phyloP scores from a whole-genome alignment of 64 coral and sea anemone species.

The Trachythela sp. region DNA sequence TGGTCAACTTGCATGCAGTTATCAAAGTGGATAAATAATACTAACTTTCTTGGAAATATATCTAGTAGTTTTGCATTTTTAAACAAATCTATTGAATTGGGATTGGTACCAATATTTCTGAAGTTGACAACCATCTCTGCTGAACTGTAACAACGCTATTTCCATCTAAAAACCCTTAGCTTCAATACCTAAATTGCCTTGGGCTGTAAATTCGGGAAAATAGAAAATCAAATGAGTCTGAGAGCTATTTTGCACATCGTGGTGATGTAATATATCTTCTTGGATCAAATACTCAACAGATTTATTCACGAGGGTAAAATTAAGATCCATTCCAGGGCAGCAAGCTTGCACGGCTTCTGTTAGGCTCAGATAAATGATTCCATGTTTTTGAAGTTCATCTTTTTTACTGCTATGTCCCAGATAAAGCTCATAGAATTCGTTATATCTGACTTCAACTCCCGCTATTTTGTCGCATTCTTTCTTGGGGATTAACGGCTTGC shows the following conservation, averaged over 20 bases:
- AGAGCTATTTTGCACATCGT: background rate
- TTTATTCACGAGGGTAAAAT: background rate
- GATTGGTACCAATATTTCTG: too few relatives aligned
- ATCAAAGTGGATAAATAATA: too few relatives aligned
- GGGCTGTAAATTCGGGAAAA: background rate
- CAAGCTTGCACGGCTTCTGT: background rate
- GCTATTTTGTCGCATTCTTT: background rate
- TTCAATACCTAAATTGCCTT: background rate
- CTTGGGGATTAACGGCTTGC: background rate
- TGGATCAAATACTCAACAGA: background rate
- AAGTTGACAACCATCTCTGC: too few relatives aligned
- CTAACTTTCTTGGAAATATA: too few relatives aligned
- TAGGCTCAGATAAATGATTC: background rate
- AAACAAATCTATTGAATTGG: too few relatives aligned
- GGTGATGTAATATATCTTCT: background rate
- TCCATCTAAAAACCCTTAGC: too few relatives aligned
- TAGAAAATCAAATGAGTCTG: background rate
- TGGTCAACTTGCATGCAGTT: too few relatives aligned
- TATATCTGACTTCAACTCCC: background rate
- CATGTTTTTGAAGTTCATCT: background rate
- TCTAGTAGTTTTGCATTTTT: too few relatives aligned
- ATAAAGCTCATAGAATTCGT: conserved; percentile 12
- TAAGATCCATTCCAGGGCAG: background rate
- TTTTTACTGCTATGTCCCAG: background rate
- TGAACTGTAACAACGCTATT: too few relatives aligned